Base-by-base conservation (phyloP, 1,140 invertebrate genomes). In the Grapholita molesta region DNA sequence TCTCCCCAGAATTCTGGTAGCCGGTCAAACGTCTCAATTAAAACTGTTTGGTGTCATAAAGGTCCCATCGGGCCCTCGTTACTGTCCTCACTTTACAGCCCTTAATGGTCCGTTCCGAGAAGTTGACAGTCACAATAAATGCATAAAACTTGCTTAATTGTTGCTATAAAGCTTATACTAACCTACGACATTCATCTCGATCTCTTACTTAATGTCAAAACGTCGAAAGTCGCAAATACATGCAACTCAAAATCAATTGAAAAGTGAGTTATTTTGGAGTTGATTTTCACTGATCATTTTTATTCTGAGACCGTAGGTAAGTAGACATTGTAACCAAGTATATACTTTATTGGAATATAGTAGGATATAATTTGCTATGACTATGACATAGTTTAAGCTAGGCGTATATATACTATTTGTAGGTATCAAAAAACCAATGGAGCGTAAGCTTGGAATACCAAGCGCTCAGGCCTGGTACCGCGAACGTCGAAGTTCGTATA, bases 61-160 rank as follows among this genome's bases (percentile, higher is more conserved):
- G 42, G 42, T 48, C 42, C 42, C 42, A 42, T 42, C 38, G 38
- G 42, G 3, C 1, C 18, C 42, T 48, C 42, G 42, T 48, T 48
- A 48, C 42, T 48, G 42, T 48, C 42, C 35, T 38, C 35, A 3
- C 1, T 48, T 48, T 48, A 48, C 42, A 48, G 42, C 42, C 42
- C 42, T n/a, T 48, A 48, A 48, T 48, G 67, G 57, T n/a, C 38
- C 24, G 25, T 85, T 88, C 86, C 76, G 71, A 80, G 86, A 88
- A 88, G 84, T 85, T 83, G 83, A 88, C 85, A 86, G 76, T 74
- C 67, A 75, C 77, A 79, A 84, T 88, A 84, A 86, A 88, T 75
- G 72, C 73, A 79, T 88, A 88, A 86, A 88, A 84, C 78, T 77
- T 76, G 79, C 77, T 78, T 86, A 84, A 86, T 86, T 85, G 79